phyloP scores from a whole-genome alignment of 2,888 invertebrate genomes.

The Arctia plantaginis region DNA sequence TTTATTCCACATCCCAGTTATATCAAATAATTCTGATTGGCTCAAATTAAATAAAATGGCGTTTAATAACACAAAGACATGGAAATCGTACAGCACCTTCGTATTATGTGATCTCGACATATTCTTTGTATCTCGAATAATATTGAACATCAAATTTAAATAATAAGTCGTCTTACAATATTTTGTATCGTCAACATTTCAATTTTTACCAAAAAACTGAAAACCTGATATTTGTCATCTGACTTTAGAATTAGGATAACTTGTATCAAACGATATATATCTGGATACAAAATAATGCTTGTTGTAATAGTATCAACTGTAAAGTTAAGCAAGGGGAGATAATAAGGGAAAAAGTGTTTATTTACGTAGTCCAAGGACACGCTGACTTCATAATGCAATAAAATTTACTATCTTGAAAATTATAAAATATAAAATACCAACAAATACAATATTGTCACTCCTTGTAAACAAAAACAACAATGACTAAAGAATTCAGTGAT shows the following conservation, averaged over 20 bases:
- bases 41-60: neutral
- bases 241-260: neutral
- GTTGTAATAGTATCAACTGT: neutral
- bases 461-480: slow-evolving; percentile 15
- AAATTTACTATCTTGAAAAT: neutral
- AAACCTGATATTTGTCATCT: neutral
- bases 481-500: slow-evolving; percentile 47
- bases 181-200: neutral
- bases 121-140: neutral
- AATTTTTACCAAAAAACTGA: neutral
- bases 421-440: neutral
- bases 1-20: neutral
- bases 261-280: neutral
- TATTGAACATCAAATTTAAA: slow-evolving; percentile 5
- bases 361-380: neutral
- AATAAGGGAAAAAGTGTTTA: neutral
- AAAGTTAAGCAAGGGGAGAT: neutral
- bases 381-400: neutral
- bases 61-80: neutral
- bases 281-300: neutral
- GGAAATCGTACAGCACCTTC: neutral
- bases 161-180: neutral
- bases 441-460: neutral
- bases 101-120: neutral
- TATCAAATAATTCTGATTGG: neutral